Conservation (phyloP, 2,113 vertebrate species). For the Gorilla gorilla region DNA sequence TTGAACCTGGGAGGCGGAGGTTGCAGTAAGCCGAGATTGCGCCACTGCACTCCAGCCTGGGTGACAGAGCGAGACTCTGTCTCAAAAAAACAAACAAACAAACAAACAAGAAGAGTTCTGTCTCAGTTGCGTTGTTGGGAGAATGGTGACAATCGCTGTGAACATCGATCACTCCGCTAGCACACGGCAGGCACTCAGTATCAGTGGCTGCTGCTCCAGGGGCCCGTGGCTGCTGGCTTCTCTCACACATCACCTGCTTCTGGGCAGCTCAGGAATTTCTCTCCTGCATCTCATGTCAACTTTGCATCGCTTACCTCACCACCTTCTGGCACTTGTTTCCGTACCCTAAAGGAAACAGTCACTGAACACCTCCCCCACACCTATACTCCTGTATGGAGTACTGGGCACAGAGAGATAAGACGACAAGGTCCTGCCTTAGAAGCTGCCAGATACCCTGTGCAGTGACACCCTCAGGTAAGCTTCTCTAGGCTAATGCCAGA, state of each 20-base stretch:
- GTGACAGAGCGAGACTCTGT: too few relatives aligned
- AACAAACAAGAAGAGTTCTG: too few relatives aligned
- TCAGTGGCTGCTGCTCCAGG: neutral
- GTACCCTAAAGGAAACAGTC: neutral
- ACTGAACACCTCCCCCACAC: fast-evolving
- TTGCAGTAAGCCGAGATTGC: too few relatives aligned
- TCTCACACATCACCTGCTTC: neutral
- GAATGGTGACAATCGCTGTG: neutral
- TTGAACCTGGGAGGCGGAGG: too few relatives aligned
- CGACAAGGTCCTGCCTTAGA: neutral
- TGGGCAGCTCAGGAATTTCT: neutral
- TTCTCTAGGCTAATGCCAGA: neutral
- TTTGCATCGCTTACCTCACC: neutral
- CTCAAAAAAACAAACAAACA: too few relatives aligned
- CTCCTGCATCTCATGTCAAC: neutral
- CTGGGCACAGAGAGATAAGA: fast-evolving
- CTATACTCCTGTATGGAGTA: neutral
- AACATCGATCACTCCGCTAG: fast-evolving
- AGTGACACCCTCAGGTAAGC: fast-evolving
- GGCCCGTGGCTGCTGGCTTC: neutral
- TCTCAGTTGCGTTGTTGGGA: too few relatives aligned
- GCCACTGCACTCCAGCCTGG: too few relatives aligned
- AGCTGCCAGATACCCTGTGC: neutral
- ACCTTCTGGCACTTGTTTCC: neutral
- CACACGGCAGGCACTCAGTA: neutral